Percentiles rank a stretch among this genome's conserved stretches.
These are phyloP conservation scores for Cranoglanis bouderius DNA, from an alignment of 2,113 vertebrate genomes.

Conservation along the genomic window DNA sequence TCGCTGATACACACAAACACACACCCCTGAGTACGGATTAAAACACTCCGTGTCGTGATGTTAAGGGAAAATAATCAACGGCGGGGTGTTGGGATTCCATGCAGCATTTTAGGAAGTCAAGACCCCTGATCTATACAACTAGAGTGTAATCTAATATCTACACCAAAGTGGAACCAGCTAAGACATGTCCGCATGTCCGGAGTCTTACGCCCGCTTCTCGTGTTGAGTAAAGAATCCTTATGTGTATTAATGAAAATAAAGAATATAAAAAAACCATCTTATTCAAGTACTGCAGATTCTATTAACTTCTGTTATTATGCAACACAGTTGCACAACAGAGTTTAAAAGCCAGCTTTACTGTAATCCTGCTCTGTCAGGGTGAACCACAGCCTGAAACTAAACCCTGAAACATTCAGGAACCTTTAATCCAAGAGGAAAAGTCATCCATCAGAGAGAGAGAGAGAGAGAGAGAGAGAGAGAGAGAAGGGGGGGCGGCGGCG, in stretches of 20 bases:
- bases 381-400: conserved; percentile 38
- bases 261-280: conserved; percentile 4
- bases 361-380: conserved; percentile 6
- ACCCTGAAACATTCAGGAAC: conserved; percentile 1
- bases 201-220: neutral
- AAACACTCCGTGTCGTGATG: neutral
- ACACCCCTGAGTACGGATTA: neutral
- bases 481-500: too few species aligned
- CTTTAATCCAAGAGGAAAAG: conserved; percentile 5
- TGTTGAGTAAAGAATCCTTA: neutral
- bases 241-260: neutral
- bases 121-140: too few species aligned
- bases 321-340: too few species aligned
- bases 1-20: conserved; percentile 36
- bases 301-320: neutral
- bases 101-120: too few species aligned
- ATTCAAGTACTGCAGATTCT: neutral
- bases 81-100: neutral
- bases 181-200: neutral
- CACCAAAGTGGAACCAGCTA: too few species aligned
- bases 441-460: conserved; percentile 11
- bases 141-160: too few species aligned
- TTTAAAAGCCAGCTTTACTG: neutral
- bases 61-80: neutral
- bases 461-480: neutral